Conservation (phyloP, 2,888 invertebrate species). For the Oasisia sp. region DNA sequence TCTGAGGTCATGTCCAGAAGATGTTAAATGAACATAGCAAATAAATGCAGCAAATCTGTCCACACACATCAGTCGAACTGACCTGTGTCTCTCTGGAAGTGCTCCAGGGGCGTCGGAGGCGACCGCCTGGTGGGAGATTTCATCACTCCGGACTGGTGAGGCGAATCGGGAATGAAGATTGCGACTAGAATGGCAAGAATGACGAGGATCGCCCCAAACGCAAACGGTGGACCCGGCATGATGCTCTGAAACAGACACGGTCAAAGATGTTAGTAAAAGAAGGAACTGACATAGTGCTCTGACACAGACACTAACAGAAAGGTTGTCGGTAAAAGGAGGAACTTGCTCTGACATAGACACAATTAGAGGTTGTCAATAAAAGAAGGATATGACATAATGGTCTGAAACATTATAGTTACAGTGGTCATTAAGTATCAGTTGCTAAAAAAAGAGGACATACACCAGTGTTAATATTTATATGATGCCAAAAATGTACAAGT, state of each 20-base stretch:
- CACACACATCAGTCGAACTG: not conserved
- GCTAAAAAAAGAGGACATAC: not conserved
- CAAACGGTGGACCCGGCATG: slow-evolving; percentile 97
- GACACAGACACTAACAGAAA: not conserved
- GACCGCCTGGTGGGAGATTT: slow-evolving; percentile 37
- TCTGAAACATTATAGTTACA: not conserved
- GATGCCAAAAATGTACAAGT: no score
- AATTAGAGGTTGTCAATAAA: not conserved
- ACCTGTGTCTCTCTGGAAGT: slow-evolving; percentile 28
- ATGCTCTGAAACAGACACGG: slow-evolving; percentile 69
- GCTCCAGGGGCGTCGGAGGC: slow-evolving; percentile 22
- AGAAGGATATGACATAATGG: not conserved
- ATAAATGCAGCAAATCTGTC: no score
- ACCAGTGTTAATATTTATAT: not conserved
- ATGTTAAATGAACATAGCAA: no score
- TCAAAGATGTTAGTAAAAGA: slow-evolving; percentile 45
- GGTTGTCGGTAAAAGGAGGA: not conserved
- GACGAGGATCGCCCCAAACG: slow-evolving; percentile 96
- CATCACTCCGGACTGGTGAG: slow-evolving; percentile 8
- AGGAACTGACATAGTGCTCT: slow-evolving; percentile 72
- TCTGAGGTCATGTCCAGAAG: no score
- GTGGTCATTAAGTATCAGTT: not conserved
- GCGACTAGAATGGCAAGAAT: slow-evolving; percentile 91
- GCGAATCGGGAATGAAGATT: slow-evolving; percentile 62
- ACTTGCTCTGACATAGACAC: not conserved